Evolutionary conservation across 2,888 invertebrate genomes (phyloP), one percentile per base, ranked within the genome.

Genomic region (Nineta flava): DNA sequence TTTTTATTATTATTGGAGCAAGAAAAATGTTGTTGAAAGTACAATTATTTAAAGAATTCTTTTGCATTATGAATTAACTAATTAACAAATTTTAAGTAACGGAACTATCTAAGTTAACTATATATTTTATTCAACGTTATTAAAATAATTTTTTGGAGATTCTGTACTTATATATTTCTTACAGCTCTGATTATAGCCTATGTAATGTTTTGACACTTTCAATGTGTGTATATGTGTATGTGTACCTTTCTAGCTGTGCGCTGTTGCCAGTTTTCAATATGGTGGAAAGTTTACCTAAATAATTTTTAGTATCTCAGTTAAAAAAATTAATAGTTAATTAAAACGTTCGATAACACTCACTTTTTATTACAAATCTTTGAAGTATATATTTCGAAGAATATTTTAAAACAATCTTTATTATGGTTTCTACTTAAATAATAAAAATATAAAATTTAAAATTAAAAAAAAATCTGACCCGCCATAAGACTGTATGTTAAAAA

Each of bases 261-360:
- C 42, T 3, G 42, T 42, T 42, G 42, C 42, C 42, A 42, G 6
- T 42, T 42, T 41, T 41, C 9, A 41, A 41, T 41, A 41, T 41
- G 41, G 41, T n/a, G 41, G n/a, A 9, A 13, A 41, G n/a, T 42
- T 13, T 10, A 42, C 42, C 42, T n/a, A 16, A 42, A 42, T 17
- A 42, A 15, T 42, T 42, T 42, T 42, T n/a, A 42, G 10, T 42
- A 42, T 42, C 9, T 17, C 13, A 17, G 13, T 42, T 42, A 15
- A 13, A 42, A 42, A n/a, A 42, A 42, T 42, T 42, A 17, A 42
- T 42, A 16, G 9, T 42, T 42, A 13, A 42, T 42, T 42, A 9
- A n/a, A 42, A 42, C 42, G 16, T 42, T 16, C 42, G 42, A n/a
- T 9, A 42, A 42, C 42, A 42, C 3, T 6, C 10, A 15, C 10